Evolutionary conservation across 2,113 vertebrate species (phyloP).

Genomic region (Mastomys coucha): DNA sequence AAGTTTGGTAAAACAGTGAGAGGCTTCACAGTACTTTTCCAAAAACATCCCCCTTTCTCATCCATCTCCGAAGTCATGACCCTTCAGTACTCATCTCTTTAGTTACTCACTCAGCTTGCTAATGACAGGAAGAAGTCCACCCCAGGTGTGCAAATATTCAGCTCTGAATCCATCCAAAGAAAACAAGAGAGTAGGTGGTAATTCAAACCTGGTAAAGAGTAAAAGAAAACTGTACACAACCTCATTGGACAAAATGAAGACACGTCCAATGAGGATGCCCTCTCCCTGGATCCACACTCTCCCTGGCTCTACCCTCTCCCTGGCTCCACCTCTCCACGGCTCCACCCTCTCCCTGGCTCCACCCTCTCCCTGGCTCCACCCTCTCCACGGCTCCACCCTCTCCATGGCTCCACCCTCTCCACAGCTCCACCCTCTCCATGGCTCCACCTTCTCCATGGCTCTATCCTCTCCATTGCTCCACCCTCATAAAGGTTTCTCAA

Average conservation of each 20-base stretch:
- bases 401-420: neutral
- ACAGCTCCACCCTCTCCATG: neutral
- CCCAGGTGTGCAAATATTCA: conserved; percentile 92
- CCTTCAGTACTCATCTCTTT: conserved; percentile 52
- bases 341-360: too few species aligned
- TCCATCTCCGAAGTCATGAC: neutral
- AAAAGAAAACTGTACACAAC: conserved; percentile 54
- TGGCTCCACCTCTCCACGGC: too few species aligned
- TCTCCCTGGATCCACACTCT: neutral
- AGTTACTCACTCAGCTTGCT: conserved; percentile 94
- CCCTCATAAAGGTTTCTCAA: neutral
- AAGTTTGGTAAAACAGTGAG: neutral
- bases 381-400: neutral
- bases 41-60: neutral
- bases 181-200: conserved; percentile 93
- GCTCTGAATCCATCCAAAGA: conserved; percentile 98
- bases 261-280: neutral
- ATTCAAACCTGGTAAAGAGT: conserved; percentile 91
- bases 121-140: conserved; percentile 92
- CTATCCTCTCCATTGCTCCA: too few species aligned
- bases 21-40: conserved; percentile 73
- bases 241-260: conserved; percentile 61
- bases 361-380: neutral
- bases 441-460: neutral
- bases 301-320: neutral